A percentile compares a stretch with the other conserved stretches of the same genome.
phyloP scores from a whole-genome alignment of 2,113 vertebrate genomes.

The Toxotes jaculatrix region DNA sequence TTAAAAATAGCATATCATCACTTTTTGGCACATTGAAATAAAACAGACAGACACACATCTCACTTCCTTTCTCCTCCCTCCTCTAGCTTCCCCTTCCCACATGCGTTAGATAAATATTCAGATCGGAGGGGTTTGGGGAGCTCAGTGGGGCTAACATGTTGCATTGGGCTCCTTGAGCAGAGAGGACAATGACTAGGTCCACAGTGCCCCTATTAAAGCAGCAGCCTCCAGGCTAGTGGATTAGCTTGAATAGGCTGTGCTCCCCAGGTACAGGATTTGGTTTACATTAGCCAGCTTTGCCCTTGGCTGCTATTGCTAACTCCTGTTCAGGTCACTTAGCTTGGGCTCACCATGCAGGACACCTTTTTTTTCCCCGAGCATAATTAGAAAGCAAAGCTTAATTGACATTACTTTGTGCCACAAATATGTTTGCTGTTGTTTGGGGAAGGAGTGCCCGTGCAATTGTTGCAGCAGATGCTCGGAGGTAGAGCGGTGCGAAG shows the following conservation, averaged over 20 bases:
- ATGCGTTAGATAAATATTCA: slow-evolving; percentile 65
- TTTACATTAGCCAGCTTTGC: slow-evolving; percentile 86
- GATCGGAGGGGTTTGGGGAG: slow-evolving; percentile 50
- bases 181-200: slow-evolving; percentile 83
- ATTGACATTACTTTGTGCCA: slow-evolving; percentile 58
- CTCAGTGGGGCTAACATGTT: slow-evolving; percentile 76
- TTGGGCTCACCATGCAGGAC: slow-evolving; percentile 69
- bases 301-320: slow-evolving; percentile 82
- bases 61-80: slow-evolving; percentile 28
- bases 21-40: slow-evolving; percentile 45
- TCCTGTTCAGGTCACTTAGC: slow-evolving; percentile 85
- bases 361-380: slow-evolving; percentile 23
- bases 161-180: slow-evolving; percentile 76
- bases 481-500: background rate
- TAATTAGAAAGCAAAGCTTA: slow-evolving; percentile 75
- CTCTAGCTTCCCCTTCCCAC: background rate
- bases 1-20: slow-evolving; percentile 59
- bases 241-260: slow-evolving; percentile 86
- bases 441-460: slow-evolving; percentile 39
- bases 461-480: slow-evolving; percentile 41
- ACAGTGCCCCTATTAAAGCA: slow-evolving; percentile 83
- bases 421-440: slow-evolving; percentile 60
- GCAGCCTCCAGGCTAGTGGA: slow-evolving; percentile 85
- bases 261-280: slow-evolving; percentile 89
- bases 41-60: slow-evolving; percentile 27